Base-by-base conservation (phyloP, 2,888 invertebrate species). In the Megastigmus dorsalis region DNA sequence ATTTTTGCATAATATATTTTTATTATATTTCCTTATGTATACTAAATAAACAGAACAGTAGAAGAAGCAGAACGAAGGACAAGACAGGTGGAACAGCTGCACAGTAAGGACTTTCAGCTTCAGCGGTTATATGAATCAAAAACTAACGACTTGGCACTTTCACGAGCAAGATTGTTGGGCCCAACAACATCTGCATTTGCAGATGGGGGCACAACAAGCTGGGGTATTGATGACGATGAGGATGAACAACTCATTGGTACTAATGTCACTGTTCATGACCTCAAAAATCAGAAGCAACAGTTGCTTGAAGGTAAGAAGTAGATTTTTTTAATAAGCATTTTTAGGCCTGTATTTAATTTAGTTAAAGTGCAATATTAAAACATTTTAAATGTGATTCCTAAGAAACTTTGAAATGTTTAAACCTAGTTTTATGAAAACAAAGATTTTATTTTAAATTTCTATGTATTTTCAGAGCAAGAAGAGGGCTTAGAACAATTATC, bases 401-500 rank as follows among this genome's bases (percentile, higher is more conserved):
- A n/a, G n/a, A n/a, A n/a, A n/a, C n/a, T n/a, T n/a, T n/a, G n/a
- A n/a, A n/a, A n/a, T n/a, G n/a, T n/a, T n/a, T n/a, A n/a, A n/a
- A n/a, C n/a, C n/a, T 54, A 54, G 7, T n/a, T 54, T 7, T 4
- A 45, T 20, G 0, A 1, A 38, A 38, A 9, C 1, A 30, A 9
- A 3, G n/a, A 23, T 20, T 65, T 9, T 45, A 26, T 36, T n/a
- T 45, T n/a, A n/a, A n/a, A 23, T 38, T 33, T 45, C n/a, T 33
- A 18, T 59, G 36, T 72, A 52, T 41, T 78, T 80, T 60, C 84
- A 92, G 93, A 94, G 77, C 95, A 96, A 90, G 94, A 96, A 82
- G 88, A 90, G 77, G 95, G 95, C 0, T 88, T 96, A 30, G 95
- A 95, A 74, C 92, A 91, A 65, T 88, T 95, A 54, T 92, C 94